Evolutionary conservation across 1,140 invertebrate species (phyloP), one percentile per base, ranked within the genome.

Genomic region (Cherax destructor): DNA sequence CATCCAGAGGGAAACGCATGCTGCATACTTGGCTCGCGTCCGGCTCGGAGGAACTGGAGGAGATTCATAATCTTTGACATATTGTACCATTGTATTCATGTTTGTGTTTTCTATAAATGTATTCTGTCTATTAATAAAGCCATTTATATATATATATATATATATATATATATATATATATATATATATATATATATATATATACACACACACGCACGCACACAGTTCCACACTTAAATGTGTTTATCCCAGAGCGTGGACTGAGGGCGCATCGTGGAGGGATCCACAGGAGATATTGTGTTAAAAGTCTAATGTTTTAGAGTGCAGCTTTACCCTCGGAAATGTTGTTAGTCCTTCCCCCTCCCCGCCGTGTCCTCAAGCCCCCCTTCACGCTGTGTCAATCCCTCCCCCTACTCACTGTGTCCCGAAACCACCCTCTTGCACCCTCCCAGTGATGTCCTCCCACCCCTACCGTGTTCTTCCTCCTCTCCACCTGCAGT

Each of bases 281-380:
- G 65, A 6, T 18, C 18, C 16, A n/a, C 16, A 13, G 65, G 65
- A 69, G 65, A 69, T 13, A 69, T 69, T 69, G 65, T 21, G 65
- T 69, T 69, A 69, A 41, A 69, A 69, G 65, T 69, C 65, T 69
- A 69, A 69, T 69, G 65, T 18, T 69, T 69, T 69, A 69, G 65
- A 69, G 65, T 69, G 65, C 65, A 21, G 18, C 21, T 69, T 69
- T 69, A 69, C 16, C 16, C 5, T 18, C 13, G 65, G 65, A 69
- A 69, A n/a, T 69, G 16, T 21, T 69, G 65, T 69, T 69, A 69
- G 16, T 69, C 65, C 65, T 4, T 30, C 69, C 21, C 65, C 65
- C 3, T 69, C 65, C 65, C 18, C 65, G 5, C 21, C 65, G 13
- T 69, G 65, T 69, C 65, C 13, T 69, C 18, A 16, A 18, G 13